phyloP scores from a whole-genome alignment of 1,140 invertebrate genomes.

The Amyelois transitella region DNA sequence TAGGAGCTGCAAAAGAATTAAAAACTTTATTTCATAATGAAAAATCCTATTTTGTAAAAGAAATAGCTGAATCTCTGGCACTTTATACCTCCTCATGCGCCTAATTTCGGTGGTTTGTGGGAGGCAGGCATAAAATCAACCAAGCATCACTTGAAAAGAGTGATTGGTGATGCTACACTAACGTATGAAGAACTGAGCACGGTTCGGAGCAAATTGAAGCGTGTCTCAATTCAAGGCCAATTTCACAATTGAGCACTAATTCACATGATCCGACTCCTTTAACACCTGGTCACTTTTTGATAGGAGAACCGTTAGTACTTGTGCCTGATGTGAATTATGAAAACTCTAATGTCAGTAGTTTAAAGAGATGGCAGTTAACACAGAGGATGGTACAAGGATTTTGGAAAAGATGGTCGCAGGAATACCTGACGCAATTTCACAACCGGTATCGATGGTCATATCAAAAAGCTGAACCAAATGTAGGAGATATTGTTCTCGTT shows the following conservation, averaged over 20 bases:
- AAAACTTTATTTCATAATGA: no score
- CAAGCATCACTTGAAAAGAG: constrained; percentile 14
- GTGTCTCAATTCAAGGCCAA: constrained; percentile 27
- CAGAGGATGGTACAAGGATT: constrained; percentile 24
- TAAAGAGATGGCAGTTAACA: constrained; percentile 17
- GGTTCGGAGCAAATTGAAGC: constrained; percentile 28
- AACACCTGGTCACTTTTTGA: no score
- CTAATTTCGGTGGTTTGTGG: not conserved
- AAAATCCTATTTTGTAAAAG: no score
- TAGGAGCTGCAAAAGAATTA: no score
- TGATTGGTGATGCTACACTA: constrained; percentile 5
- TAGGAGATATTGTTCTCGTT: no score
- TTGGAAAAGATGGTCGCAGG: constrained; percentile 33
- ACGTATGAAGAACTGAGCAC: constrained; percentile 10
- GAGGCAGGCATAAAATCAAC: constrained; percentile 16
- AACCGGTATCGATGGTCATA: no score
- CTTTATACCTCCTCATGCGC: no score
- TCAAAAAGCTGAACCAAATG: no score
- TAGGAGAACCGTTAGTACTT: no score
- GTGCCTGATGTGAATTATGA: constrained; percentile 7
- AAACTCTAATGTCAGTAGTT: not conserved
- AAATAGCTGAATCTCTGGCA: no score
- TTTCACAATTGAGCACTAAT: not conserved
- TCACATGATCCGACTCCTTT: no score
- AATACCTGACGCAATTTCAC: no score